Conservation (phyloP, 92 coral and sea anemone genomes). For the Siderastrea radians region DNA sequence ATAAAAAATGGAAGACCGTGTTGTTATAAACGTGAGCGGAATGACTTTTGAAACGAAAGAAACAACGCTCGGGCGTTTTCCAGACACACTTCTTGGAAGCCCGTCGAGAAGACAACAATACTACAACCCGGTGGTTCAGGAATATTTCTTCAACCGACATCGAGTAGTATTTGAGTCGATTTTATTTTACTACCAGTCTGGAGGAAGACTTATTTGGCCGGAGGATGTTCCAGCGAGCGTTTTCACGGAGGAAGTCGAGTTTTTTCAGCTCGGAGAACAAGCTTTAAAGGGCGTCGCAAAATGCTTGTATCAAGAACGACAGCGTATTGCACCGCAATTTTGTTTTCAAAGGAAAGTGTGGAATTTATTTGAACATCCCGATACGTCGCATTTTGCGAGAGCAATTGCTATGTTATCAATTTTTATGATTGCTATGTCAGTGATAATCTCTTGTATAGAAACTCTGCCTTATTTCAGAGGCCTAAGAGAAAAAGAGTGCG, state of each 20-base stretch:
- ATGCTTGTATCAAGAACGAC: constrained; percentile 62
- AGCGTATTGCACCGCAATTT: constrained; percentile 43
- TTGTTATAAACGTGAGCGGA: constrained; percentile 95
- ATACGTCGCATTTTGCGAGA: constrained; percentile 85
- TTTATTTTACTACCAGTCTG: constrained; percentile 93
- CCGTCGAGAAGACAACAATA: constrained; percentile 82
- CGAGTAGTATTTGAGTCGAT: constrained; percentile 93
- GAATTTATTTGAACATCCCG: constrained; percentile 95
- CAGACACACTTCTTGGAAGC: constrained; percentile 91
- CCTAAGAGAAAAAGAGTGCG: constrained; percentile 42
- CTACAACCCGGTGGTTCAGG: constrained; percentile 72
- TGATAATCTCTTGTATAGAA: constrained; percentile 84
- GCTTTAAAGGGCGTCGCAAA: constrained; percentile 88
- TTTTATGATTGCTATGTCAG: constrained; percentile 79
- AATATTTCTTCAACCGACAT: constrained; percentile 94
- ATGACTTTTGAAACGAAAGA: constrained; percentile 89
- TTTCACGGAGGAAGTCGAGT: constrained; percentile 92
- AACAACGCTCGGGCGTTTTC: constrained; percentile 84
- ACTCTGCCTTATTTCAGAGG: constrained; percentile 72
- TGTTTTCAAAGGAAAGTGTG: constrained; percentile 71
- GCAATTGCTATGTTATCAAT: constrained; percentile 81
- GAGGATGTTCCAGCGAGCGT: constrained; percentile 87
- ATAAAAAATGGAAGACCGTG: constrained; percentile 83
- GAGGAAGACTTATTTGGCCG: constrained; percentile 92
- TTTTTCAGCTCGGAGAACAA: constrained; percentile 97